Evolutionary conservation across 2,888 invertebrate genomes (phyloP), one percentile per base, ranked within the genome.

Genomic region (Dexiosoma caninum): DNA sequence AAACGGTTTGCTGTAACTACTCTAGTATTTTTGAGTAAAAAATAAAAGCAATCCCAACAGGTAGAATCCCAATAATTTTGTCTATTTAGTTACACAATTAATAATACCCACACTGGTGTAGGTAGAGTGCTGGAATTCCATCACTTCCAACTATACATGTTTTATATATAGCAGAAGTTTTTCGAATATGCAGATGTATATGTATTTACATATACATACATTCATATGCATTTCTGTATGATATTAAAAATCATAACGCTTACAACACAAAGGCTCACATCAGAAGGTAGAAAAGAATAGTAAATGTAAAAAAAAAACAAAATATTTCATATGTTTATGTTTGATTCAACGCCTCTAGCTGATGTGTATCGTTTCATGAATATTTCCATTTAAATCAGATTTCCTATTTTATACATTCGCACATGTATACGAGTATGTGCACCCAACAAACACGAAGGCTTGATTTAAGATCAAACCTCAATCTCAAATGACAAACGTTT

Each of bases 331-430:
- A 60, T 64, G 59, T 75, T 78, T 78, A 62, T 70, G 49, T 78
- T 69, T 64, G 82, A 78, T 82, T 82, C 78, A 78, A 78, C 78
- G 82, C 80, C 82, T 82, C 49, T 35, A 42, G 82, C 64, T 76
- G 76, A 76, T 80, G 57, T 59, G 16, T 71, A 80, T 71, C 75
- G 64, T 66, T 80, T 66, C 21, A 67, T 66, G 70, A 53, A 71
- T 71, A 80, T 80, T 75, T 80, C 21, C 59, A 23, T 57, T 55
- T 72, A 51, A 70, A 78, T 81, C 74, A 55, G 78, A 75, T 74
- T 78, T 69, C 7, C 12, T 51, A 72, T 72, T 70, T 67, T 64
- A 30, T 46, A 46, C 42, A 55, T 37, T 37, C 35, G 14, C 14
- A 30, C 4, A 23, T 30, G 27, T 21, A 14, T 23, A 9, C 21